Evolutionary conservation across 2,888 invertebrate species (phyloP), one percentile per base, ranked within the genome.

Genomic region (Tubulanus polymorphus): DNA sequence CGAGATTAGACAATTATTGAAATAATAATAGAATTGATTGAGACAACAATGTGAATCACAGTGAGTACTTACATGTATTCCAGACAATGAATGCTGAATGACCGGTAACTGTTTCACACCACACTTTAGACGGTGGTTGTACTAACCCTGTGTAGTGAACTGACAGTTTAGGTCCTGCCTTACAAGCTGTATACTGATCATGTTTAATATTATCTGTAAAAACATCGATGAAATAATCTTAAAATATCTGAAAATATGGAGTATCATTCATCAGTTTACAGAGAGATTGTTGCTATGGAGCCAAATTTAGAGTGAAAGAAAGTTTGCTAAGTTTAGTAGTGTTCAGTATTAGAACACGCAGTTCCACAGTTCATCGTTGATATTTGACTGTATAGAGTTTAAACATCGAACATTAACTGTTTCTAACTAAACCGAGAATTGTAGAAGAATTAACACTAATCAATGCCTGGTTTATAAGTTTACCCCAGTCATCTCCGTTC

Each of bases 1-100:
- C n/a, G n/a, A n/a, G n/a, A n/a, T n/a, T n/a, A n/a, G n/a, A n/a
- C n/a, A n/a, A n/a, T n/a, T n/a, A n/a, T n/a, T n/a, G n/a, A n/a
- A n/a, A n/a, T n/a, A n/a, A n/a, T n/a, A n/a, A n/a, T n/a, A n/a
- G n/a, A n/a, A n/a, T n/a, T n/a, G n/a, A n/a, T n/a, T n/a, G n/a
- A n/a, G n/a, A n/a, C n/a, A n/a, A n/a, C n/a, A n/a, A n/a, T n/a
- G n/a, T n/a, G n/a, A n/a, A n/a, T n/a, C n/a, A n/a, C n/a, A n/a
- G n/a, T n/a, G n/a, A n/a, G n/a, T 23, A 41, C 67, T 60, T 63
- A 78, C 79, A 69, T 70, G 65, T 71, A 37, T 64, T 73, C 78
- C 79, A 79, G 50, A 73, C 75, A 47, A 79, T 69, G n/a, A 78
- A 67, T 3, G 78, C 78, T 1, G 78, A 76, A 61, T 77, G 76